Evolutionary conservation across 2,888 invertebrate genomes (phyloP), one percentile per base, ranked within the genome.

Genomic region (Sesamia inferens): DNA sequence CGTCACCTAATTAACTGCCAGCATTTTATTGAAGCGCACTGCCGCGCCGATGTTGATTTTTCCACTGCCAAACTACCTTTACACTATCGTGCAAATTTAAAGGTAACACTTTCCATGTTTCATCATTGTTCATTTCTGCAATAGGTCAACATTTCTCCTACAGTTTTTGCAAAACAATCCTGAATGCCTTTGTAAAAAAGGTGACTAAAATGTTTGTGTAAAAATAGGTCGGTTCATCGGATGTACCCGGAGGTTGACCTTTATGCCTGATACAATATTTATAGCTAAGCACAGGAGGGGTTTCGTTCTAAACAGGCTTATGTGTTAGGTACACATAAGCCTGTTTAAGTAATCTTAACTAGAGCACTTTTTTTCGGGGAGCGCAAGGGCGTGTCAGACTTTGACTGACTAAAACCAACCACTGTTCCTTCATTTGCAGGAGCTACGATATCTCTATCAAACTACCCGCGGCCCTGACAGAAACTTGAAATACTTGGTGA

Each of bases 41-140:
- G 55, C 16, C 47, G 24, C 39, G 31, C 4, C 10, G 24, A 8
- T 66, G 42, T 75, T 75, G n/a, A 51, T 64, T 75, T 79, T 79
- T 14, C 11, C 51, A 55, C 24, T 6, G 4, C 11, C n/a, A 39
- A n/a, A 57, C 3, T 51, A n/a, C n/a, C 19, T 10, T 22, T 57
- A 13, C 44, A 63, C 55, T 61, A 57, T 51, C n/a, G 64, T 68
- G 44, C 59, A 75, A 80, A 81, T 68, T 0, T 67, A n/a, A 13
- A 14, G 22, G 5, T 14, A 5, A 16, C 22, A 39, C 48, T 67
- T 64, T 54, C 0, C 4, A 24, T 24, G 31, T 68, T 31, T 3
- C 13, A 2, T 24, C 55, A 39, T 65, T 55, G 54, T 48, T 54
- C 14, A 19, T 58, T 68, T 51, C 7, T 47, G 47, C 19, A 51